Percentiles rank a stretch among this genome's conserved stretches.
Conservation (phyloP, 2,888 invertebrate genomes). For the Liposcelis brunnea region DNA sequence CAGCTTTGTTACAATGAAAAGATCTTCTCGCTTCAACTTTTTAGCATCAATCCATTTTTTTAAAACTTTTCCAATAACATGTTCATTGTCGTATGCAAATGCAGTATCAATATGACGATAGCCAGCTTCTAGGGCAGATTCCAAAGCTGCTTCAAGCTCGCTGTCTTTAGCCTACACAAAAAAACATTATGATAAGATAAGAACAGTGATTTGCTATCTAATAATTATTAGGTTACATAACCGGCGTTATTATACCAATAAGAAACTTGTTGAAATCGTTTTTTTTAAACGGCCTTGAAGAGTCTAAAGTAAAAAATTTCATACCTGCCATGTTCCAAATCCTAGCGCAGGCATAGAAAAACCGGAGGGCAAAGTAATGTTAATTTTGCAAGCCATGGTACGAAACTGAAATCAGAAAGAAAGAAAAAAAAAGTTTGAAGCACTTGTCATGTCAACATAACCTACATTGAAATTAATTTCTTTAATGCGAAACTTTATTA, state of each 20-base stretch:
- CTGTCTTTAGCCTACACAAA: constrained; percentile 23
- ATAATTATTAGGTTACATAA: no score
- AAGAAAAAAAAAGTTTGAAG: no score
- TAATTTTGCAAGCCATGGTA: no score
- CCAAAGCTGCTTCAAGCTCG: constrained; percentile 48
- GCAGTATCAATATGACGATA: constrained; percentile 76
- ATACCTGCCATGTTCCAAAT: constrained; percentile 19
- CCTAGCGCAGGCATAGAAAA: constrained; percentile 19
- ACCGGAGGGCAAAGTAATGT: constrained; percentile 12
- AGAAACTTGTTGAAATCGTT: no score
- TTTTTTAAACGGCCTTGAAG: no score
- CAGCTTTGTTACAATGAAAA: constrained; percentile 63
- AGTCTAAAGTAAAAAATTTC: no score
- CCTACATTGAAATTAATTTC: no score
- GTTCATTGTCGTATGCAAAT: constrained; percentile 58
- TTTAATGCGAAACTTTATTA: no score
- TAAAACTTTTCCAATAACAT: constrained; percentile 52
- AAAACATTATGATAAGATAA: constrained; percentile 8
- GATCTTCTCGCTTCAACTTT: constrained; percentile 50
- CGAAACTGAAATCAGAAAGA: no score
- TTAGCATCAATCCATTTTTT: constrained; percentile 50
- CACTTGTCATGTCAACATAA: no score
- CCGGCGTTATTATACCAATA: no score
- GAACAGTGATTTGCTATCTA: no score
- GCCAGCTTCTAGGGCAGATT: constrained; percentile 52